These are phyloP conservation scores for Himalopsyche japonica DNA, from an alignment of 2,888 invertebrate genomes.

Conservation along the genomic window DNA sequence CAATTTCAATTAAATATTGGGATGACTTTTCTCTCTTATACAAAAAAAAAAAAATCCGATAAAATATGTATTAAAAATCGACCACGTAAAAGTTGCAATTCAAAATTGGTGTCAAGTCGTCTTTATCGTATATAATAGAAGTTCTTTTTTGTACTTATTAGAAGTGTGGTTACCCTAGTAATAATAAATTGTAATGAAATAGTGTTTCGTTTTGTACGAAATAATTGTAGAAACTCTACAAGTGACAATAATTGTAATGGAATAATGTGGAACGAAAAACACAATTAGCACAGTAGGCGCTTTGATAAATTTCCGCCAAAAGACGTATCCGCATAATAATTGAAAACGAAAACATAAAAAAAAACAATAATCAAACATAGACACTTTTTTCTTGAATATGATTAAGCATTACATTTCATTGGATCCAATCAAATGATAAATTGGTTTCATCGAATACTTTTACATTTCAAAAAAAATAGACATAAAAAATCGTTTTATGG, in stretches of 20 bases:
- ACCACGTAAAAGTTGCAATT: too few relatives aligned
- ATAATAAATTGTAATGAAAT: neutral
- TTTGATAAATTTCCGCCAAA: neutral
- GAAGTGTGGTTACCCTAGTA: neutral
- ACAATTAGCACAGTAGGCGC: neutral
- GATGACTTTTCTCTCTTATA: too few relatives aligned
- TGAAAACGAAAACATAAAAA: neutral
- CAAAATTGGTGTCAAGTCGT: too few relatives aligned
- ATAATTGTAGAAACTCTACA: neutral
- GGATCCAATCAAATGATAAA: neutral
- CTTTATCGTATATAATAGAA: too few relatives aligned
- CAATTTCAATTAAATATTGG: too few relatives aligned
- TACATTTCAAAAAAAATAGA: neutral
- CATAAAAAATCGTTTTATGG: neutral
- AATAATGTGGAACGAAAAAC: neutral
- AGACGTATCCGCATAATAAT: neutral
- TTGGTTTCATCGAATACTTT: neutral
- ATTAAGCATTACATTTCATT: neutral
- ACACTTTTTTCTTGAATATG: neutral
- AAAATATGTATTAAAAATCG: too few relatives aligned
- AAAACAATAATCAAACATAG: neutral
- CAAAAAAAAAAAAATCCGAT: too few relatives aligned
- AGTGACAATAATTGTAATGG: neutral
- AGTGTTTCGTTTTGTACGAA: neutral
- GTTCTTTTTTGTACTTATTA: too few relatives aligned